Base-by-base conservation (phyloP, 64 coral and sea anemone genomes). In the Montipora foliosa region DNA sequence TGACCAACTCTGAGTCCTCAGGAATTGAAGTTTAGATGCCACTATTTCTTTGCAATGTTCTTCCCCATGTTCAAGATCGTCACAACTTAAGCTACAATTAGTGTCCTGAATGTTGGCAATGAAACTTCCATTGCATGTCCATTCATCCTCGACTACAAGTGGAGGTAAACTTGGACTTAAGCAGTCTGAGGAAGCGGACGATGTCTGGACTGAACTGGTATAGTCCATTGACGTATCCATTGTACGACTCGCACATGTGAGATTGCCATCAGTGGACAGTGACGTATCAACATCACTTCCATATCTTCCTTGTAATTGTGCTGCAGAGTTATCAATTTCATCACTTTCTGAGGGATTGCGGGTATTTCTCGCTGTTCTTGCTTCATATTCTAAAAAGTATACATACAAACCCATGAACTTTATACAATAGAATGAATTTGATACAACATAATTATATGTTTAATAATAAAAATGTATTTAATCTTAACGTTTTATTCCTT, bases 341-440 rank as follows among this genome's bases (percentile, higher is more conserved):
- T 86, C 66, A 48, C 8, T 62, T 70, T 68, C 82, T 21, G 6
- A 69, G 3, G 17, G 82, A 8, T 4, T 49, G 6, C 21, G 11
- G 19, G 3, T 4, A 2, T 44, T 68, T 16, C 5, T 46, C 1
- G 2, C 37, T 4, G 7, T 9, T 24, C 8, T 72, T 49, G 37
- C 20, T 49, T 86, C 62, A 72, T 86, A 86, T 50, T 86, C 82
- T 86, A 86, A 72, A 49, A 67, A 17, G 49, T 24, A 58, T 4
- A 80, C 10, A 57, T 0, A 74, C 20, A 29, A 64, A 64, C 13
- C 20, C 2, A 21, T 29, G 8, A 29, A 25, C 22, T 25, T 21
- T 22, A 37, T 37, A 6, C 19, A 22, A 8, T 22, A 11, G 13
- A 64, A 64, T 15, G 4, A 64, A 64, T 64, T 12, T 14, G 37